A percentile compares a stretch with the other conserved stretches of the same genome.
phyloP scores from a whole-genome alignment of 1,140 invertebrate genomes.

The Agraylea sexmaculata region DNA sequence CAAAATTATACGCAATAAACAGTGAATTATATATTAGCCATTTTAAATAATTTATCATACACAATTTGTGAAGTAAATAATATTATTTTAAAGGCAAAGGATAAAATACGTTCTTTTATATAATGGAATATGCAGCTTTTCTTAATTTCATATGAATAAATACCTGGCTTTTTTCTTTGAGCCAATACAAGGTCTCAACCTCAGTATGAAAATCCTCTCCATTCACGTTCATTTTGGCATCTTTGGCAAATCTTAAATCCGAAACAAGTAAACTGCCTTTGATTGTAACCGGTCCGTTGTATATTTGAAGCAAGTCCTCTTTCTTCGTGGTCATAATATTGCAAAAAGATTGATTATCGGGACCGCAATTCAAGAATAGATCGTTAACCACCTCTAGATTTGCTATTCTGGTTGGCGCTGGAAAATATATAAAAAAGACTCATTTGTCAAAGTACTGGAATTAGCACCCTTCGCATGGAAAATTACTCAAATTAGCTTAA shows the following conservation, averaged over 20 bases:
- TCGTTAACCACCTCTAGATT: slow-evolving; percentile 15
- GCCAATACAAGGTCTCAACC: slow-evolving; percentile 15
- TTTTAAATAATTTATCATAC: too few relatives aligned
- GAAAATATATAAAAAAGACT: slow-evolving; percentile 3
- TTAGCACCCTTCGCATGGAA: too few relatives aligned
- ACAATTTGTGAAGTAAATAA: too few relatives aligned
- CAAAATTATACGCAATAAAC: too few relatives aligned
- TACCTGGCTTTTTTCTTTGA: slow-evolving; percentile 17
- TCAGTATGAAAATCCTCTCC: slow-evolving; percentile 16
- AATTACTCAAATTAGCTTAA: too few relatives aligned
- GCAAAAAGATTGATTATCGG: slow-evolving; percentile 13
- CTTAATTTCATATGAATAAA: too few relatives aligned
- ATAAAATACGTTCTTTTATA: too few relatives aligned
- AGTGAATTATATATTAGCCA: too few relatives aligned
- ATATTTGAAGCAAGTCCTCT: slow-evolving; percentile 19
- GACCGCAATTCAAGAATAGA: slow-evolving; percentile 16
- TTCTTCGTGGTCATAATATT: slow-evolving; percentile 13
- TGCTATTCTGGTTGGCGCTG: slow-evolving; percentile 14
- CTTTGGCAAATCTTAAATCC: slow-evolving; percentile 14
- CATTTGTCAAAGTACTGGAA: neutral
- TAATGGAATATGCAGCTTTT: too few relatives aligned
- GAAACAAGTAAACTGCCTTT: slow-evolving; percentile 12
- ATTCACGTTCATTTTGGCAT: slow-evolving; percentile 12
- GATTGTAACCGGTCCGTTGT: slow-evolving; percentile 17
- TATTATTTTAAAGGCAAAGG: too few relatives aligned